Conservation (phyloP, 2,797 vertebrate species). For the Crypturellus tataupa region DNA sequence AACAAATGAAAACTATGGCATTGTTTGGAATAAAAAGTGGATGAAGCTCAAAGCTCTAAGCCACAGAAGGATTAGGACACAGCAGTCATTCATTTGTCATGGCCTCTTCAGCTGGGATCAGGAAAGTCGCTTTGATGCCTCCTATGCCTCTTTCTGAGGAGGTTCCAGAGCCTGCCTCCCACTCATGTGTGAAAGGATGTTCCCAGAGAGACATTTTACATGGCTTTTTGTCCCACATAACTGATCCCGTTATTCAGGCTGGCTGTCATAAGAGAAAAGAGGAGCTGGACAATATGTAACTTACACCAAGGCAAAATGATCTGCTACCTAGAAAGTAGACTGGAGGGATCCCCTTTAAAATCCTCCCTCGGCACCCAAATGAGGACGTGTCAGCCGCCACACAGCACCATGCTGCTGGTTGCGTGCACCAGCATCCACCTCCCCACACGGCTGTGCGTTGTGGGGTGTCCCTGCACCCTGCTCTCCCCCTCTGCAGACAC, state of each 20-base stretch:
- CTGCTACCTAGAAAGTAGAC: background rate
- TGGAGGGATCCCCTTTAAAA: background rate
- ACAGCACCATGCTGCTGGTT: rapidly evolving
- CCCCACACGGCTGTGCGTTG: background rate
- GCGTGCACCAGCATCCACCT: background rate
- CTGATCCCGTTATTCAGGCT: background rate
- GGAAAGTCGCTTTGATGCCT: background rate
- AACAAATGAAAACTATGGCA: slow-evolving; percentile 30
- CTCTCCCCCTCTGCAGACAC: background rate
- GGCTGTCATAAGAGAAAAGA: background rate
- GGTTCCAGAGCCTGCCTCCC: background rate
- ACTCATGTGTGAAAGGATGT: background rate
- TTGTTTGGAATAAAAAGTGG: slow-evolving; percentile 40
- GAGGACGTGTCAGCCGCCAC: background rate
- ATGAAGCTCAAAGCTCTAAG: slow-evolving; percentile 24
- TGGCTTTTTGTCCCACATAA: background rate
- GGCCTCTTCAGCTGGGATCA: slow-evolving; percentile 17
- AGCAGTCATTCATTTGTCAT: slow-evolving; percentile 23
- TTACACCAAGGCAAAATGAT: background rate
- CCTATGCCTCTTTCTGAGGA: background rate
- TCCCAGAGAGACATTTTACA: background rate
- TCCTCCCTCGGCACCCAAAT: background rate
- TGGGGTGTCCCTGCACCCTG: background rate
- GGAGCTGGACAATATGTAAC: background rate
- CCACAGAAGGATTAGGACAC: slow-evolving; percentile 45